A percentile compares a stretch with the other conserved stretches of the same genome.
phyloP scores from a whole-genome alignment of 1,140 invertebrate species.

The Drosophila santomea region DNA sequence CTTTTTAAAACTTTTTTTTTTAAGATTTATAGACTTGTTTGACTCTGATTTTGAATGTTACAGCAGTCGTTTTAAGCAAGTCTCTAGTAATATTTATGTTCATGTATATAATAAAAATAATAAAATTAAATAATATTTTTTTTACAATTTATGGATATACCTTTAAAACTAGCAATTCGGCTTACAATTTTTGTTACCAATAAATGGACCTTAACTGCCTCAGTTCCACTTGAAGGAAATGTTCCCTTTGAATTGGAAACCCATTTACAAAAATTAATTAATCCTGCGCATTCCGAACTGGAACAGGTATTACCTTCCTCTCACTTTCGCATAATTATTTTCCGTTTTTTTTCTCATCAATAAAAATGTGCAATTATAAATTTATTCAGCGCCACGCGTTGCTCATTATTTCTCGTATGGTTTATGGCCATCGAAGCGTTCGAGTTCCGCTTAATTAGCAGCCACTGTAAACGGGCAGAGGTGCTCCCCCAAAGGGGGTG shows the following conservation, averaged over 20 bases:
- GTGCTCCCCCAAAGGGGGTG: background rate
- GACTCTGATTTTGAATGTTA: too few species aligned
- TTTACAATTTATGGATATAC: too few species aligned
- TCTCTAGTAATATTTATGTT: too few species aligned
- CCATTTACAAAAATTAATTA: background rate
- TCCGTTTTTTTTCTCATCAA: constrained; percentile 12
- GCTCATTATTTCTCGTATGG: constrained; percentile 38
- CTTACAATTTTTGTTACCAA: too few species aligned
- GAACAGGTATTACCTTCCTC: background rate
- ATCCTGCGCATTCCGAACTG: background rate
- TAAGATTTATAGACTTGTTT: too few species aligned
- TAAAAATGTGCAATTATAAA: constrained; percentile 41
- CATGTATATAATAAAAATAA: too few species aligned
- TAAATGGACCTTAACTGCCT: too few species aligned
- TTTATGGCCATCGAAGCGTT: constrained; percentile 45
- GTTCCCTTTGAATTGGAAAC: background rate
- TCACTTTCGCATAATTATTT: constrained; percentile 22
- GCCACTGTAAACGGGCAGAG: constrained; percentile 50
- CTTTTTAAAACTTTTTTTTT: too few species aligned
- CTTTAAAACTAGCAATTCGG: too few species aligned
- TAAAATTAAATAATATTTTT: too few species aligned
- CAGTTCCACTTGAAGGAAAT: background rate
- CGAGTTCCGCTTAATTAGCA: constrained; percentile 39
- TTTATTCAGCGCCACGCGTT: constrained; percentile 6
- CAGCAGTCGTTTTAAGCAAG: too few species aligned